Conservation (phyloP, 1,140 invertebrate species). For the Charaxes varanes region DNA sequence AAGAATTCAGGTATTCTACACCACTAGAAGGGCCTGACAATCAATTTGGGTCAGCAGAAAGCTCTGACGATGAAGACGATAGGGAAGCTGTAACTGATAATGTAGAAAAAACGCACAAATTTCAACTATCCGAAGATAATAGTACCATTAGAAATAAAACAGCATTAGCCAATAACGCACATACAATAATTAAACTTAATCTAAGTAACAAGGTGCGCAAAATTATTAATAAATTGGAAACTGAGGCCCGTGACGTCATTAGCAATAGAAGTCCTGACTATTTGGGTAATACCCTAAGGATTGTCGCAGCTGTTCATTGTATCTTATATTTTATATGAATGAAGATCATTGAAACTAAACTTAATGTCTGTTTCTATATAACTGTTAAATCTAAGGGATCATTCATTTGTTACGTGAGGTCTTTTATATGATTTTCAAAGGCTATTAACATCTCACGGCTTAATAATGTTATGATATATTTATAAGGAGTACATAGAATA, state of each 20-base stretch:
- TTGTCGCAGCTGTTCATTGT: no score
- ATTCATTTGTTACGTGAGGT: no score
- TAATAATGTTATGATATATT: no score
- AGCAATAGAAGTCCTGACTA: constrained; percentile 20
- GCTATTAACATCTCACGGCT: no score
- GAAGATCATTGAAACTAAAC: no score
- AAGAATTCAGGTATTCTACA: constrained; percentile 53
- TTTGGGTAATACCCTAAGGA: not conserved
- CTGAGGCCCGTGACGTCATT: constrained; percentile 28
- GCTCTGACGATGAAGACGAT: constrained; percentile 62
- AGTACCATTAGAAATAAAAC: constrained; percentile 42
- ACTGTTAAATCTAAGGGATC: no score
- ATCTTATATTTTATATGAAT: no score
- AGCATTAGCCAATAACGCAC: constrained; percentile 21
- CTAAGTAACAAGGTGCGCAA: constrained; percentile 59
- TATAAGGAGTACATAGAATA: no score
- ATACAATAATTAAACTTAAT: constrained; percentile 39
- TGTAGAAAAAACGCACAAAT: constrained; percentile 20
- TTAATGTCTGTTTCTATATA: no score
- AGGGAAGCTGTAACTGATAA: constrained; percentile 30
- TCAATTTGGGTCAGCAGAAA: constrained; percentile 59
- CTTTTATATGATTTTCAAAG: no score
- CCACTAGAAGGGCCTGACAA: constrained; percentile 58
- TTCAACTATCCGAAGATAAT: constrained; percentile 25
- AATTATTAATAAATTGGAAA: constrained; percentile 51